A percentile compares a stretch with the other conserved stretches of the same genome.
These are phyloP conservation scores for Achatina immaculata DNA, from an alignment of 1,140 invertebrate species.

Conservation along the genomic window DNA sequence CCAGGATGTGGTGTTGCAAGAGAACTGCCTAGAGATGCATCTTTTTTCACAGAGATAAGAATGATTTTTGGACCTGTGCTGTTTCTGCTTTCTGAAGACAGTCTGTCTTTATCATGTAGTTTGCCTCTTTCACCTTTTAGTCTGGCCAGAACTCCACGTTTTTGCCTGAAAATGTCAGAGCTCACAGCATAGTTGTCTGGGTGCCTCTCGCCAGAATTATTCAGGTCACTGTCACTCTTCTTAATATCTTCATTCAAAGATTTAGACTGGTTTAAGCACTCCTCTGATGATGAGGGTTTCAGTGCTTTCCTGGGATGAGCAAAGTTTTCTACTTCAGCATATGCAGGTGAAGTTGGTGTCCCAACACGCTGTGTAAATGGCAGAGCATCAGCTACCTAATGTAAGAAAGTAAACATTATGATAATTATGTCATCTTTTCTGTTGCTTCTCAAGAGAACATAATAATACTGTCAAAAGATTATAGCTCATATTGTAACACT, in stretches of 20 bases:
- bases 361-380: not conserved
- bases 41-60: not conserved
- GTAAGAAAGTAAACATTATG: not conserved
- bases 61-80: not conserved
- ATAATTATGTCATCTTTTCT: too few relatives aligned
- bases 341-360: not conserved
- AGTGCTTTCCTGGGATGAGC: not conserved
- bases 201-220: not conserved
- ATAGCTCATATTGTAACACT: too few relatives aligned
- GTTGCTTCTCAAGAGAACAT: too few relatives aligned
- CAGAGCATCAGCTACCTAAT: constrained; percentile 26
- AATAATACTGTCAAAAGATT: too few relatives aligned
- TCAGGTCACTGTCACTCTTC: not conserved
- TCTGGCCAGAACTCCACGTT: not conserved
- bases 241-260: not conserved
- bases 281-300: not conserved
- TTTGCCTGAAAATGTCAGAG: not conserved
- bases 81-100: not conserved
- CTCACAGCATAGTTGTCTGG: not conserved
- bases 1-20: too few relatives aligned
- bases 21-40: not conserved
- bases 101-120: not conserved
- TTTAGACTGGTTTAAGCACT: not conserved
- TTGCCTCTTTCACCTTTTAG: not conserved
- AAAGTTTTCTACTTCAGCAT: constrained; percentile 26